Evolutionary conservation across 2,113 vertebrate genomes (phyloP).

Genomic region (Tamias sibiricus): DNA sequence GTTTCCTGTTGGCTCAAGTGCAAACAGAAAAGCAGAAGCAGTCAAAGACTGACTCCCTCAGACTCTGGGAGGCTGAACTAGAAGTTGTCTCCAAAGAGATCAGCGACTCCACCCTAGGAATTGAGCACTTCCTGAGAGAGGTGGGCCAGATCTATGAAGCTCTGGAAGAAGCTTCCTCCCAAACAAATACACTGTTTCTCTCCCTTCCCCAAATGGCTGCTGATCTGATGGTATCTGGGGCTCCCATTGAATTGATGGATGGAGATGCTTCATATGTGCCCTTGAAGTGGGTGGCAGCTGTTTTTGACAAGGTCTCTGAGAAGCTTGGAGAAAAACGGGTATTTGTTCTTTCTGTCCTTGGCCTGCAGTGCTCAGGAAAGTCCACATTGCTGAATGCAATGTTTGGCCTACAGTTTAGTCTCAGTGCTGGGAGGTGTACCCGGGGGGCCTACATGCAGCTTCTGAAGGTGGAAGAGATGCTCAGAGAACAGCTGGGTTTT

Average conservation of each 20-base stretch:
- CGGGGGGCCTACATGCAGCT: conserved; percentile 89
- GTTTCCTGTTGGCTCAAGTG: conserved; percentile 79
- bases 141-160: conserved; percentile 89
- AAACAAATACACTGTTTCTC: neutral
- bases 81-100: conserved; percentile 80
- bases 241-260: conserved; percentile 89
- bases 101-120: conserved; percentile 80
- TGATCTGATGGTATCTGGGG: conserved; percentile 86
- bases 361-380: conserved; percentile 89
- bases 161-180: conserved; percentile 23
- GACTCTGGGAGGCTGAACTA: conserved; percentile 42
- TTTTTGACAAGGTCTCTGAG: conserved; percentile 85
- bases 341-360: conserved; percentile 88
- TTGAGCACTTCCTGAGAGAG: conserved; percentile 89
- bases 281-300: conserved; percentile 84
- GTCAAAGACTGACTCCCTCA: neutral
- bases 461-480: conserved; percentile 64
- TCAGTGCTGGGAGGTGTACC: conserved; percentile 88
- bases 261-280: conserved; percentile 88
- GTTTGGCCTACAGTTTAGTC: conserved; percentile 88
- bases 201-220: conserved; percentile 85
- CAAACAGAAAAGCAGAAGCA: conserved; percentile 68
- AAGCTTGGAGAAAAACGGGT: conserved; percentile 83
- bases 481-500: conserved; percentile 70
- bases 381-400: conserved; percentile 88